These are phyloP conservation scores for Callipepla squamata DNA, from an alignment of 2,113 vertebrate genomes.

Conservation along the genomic window DNA sequence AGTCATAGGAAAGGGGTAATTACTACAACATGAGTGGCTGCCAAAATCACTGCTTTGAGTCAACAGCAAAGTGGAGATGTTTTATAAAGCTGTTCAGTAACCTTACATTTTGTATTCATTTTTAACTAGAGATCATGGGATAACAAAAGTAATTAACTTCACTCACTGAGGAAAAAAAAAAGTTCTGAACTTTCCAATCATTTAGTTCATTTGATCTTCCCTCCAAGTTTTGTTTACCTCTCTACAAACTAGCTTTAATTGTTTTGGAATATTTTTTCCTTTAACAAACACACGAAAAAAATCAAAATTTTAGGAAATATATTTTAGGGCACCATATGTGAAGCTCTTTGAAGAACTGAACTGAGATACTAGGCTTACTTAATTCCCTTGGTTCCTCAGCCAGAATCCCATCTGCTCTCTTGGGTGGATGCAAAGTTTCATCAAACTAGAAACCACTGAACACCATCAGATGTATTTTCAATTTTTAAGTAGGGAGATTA, in stretches of 20 bases:
- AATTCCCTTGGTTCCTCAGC: neutral
- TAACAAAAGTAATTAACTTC: neutral
- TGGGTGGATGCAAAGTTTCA: neutral
- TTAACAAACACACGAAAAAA: neutral
- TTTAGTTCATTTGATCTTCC: neutral
- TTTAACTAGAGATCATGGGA: neutral
- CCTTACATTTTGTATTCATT: neutral
- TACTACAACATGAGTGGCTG: neutral
- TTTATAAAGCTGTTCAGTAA: neutral
- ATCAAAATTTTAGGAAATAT: neutral
- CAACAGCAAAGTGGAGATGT: neutral
- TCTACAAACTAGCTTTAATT: neutral
- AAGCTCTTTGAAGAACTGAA: neutral
- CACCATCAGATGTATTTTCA: neutral
- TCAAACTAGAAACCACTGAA: neutral
- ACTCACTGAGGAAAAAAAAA: neutral
- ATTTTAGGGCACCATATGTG: neutral
- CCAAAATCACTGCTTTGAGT: neutral
- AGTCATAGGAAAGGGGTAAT: neutral
- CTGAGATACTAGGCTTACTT: neutral
- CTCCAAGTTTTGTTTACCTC: neutral
- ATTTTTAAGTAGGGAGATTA: neutral
- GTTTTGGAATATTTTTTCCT: accelerated
- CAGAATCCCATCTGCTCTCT: neutral
- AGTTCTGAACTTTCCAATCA: neutral